phyloP scores from a whole-genome alignment of 1,140 invertebrate genomes.

The Lordiphosa collinella region DNA sequence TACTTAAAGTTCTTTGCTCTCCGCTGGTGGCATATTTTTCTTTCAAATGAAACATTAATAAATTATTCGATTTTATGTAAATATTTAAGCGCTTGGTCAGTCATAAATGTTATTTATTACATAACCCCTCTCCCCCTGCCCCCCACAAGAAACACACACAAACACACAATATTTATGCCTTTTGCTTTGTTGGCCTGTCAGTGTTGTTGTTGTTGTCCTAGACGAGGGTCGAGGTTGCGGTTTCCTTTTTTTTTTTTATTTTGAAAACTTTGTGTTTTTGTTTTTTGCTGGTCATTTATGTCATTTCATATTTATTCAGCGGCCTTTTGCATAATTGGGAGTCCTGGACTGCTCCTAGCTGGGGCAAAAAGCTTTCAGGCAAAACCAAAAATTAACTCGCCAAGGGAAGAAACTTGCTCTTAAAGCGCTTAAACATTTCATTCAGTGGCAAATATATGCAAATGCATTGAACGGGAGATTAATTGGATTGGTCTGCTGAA shows the following conservation, averaged over 20 bases:
- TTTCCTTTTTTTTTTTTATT: slow-evolving; percentile 19
- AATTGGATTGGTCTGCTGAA: slow-evolving; percentile 57
- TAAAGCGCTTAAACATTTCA: too few species aligned
- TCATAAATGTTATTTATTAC: slow-evolving; percentile 63
- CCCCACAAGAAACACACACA: not conserved
- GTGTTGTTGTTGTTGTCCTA: slow-evolving; percentile 43
- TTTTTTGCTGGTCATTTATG: slow-evolving; percentile 55
- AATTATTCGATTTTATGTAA: slow-evolving; percentile 58
- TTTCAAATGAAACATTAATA: slow-evolving; percentile 37
- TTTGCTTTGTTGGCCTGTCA: slow-evolving; percentile 57
- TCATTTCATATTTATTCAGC: slow-evolving; percentile 73
- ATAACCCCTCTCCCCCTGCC: not conserved
- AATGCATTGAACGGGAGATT: slow-evolving; percentile 51
- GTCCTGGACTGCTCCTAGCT: slow-evolving; percentile 17
- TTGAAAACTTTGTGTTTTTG: slow-evolving; percentile 1
- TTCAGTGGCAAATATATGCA: slow-evolving; percentile 11
- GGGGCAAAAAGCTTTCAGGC: slow-evolving; percentile 24
- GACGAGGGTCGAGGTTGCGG: slow-evolving; percentile 53
- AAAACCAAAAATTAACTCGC: too few species aligned
- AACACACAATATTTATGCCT: slow-evolving; percentile 46
- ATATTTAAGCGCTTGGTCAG: slow-evolving; percentile 49
- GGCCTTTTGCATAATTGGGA: slow-evolving; percentile 67
- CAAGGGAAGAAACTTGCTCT: too few species aligned
- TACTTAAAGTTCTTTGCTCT: too few species aligned
- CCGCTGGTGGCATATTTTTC: not conserved